phyloP scores from a whole-genome alignment of 2,797 vertebrate genomes.

The Tragopan temminckii region DNA sequence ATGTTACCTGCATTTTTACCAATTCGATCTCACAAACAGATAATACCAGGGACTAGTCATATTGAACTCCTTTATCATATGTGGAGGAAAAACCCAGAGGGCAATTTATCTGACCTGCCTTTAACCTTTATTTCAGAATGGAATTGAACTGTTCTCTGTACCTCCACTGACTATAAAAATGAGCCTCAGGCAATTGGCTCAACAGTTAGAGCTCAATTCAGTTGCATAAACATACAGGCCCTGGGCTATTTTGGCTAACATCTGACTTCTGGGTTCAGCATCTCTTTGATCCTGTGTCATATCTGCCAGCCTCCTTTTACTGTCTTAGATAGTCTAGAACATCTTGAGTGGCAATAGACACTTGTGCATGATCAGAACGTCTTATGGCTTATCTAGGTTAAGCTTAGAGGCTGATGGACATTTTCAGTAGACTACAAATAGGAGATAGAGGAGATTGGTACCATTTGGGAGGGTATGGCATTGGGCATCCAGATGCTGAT shows the following conservation, averaged over 20 bases:
- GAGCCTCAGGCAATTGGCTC: neutral
- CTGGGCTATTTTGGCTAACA: neutral
- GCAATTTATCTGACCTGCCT: neutral
- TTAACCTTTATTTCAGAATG: neutral
- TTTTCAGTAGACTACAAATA: neutral
- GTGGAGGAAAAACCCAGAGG: neutral
- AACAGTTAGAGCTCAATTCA: neutral
- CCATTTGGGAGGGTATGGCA: neutral
- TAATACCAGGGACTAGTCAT: neutral
- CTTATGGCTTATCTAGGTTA: neutral
- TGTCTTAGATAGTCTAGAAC: neutral
- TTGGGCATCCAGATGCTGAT: neutral
- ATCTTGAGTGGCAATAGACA: neutral
- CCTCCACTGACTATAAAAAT: neutral
- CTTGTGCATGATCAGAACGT: neutral
- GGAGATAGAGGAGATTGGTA: neutral
- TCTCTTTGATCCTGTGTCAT: neutral
- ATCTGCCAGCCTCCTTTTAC: neutral
- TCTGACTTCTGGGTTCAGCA: neutral
- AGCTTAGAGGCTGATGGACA: accelerated
- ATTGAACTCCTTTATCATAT: neutral
- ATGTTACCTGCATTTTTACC: neutral
- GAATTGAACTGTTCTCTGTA: neutral
- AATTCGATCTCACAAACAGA: neutral
- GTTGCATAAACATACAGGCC: neutral